These are phyloP conservation scores for Heterochromis multidens DNA, from an alignment of 2,113 vertebrate genomes.

Conservation along the genomic window DNA sequence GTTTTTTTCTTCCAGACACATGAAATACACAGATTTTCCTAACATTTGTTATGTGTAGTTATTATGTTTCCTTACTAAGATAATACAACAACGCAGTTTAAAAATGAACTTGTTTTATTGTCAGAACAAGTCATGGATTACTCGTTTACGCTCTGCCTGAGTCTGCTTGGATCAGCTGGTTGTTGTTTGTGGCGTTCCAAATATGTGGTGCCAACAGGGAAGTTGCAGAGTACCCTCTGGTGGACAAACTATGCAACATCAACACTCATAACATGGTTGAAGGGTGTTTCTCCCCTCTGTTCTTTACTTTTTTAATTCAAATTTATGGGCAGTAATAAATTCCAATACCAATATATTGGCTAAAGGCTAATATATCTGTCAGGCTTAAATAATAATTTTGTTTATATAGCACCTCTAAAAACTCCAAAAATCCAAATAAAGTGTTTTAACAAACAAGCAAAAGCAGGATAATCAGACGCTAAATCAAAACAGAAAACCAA, in stretches of 20 bases:
- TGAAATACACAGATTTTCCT: not conserved
- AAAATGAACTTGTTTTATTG: not conserved
- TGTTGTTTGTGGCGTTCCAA: no score
- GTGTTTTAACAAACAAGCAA: not conserved
- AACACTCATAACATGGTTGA: not conserved
- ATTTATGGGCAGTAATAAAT: not conserved
- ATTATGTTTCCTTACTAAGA: not conserved
- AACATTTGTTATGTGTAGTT: not conserved
- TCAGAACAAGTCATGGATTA: not conserved
- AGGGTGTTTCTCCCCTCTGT: not conserved
- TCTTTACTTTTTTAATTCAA: not conserved
- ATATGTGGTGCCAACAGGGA: no score
- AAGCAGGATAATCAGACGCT: not conserved
- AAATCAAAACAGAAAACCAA: not conserved
- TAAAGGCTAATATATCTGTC: not conserved
- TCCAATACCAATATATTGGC: not conserved
- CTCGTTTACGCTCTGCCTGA: not conserved
- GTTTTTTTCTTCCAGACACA: not conserved
- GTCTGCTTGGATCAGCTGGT: no score
- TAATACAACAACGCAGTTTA: not conserved
- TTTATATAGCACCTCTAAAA: not conserved
- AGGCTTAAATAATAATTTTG: not conserved
- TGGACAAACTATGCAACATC: not conserved
- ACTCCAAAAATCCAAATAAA: no score
- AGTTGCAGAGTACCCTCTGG: not conserved